These are phyloP conservation scores for Jaculus jaculus DNA, from an alignment of 2,113 vertebrate genomes.

Conservation along the genomic window DNA sequence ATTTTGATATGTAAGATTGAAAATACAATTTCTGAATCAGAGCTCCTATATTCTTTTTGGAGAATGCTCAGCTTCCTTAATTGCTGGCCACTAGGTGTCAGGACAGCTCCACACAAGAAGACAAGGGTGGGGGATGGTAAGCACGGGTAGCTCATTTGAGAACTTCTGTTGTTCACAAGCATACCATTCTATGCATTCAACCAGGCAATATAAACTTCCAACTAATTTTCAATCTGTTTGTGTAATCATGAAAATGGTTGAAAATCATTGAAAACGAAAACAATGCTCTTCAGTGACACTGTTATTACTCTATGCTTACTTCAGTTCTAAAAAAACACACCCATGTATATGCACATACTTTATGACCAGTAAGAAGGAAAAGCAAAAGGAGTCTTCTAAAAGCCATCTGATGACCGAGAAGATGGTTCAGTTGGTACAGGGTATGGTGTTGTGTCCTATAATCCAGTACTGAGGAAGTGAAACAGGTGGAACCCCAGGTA, in stretches of 20 bases:
- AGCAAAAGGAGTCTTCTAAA: conserved; percentile 1
- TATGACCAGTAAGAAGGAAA: background rate
- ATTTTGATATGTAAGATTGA: background rate
- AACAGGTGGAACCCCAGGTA: too few species aligned
- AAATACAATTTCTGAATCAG: background rate
- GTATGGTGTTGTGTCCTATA: too few species aligned
- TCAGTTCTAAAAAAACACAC: background rate
- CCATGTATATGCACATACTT: background rate
- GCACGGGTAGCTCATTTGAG: background rate
- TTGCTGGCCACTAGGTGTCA: conserved; percentile 72
- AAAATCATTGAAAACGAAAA: background rate
- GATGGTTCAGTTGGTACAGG: too few species aligned
- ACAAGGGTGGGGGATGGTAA: background rate
- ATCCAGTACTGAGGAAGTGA: too few species aligned
- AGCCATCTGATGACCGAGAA: background rate
- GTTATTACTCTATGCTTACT: background rate
- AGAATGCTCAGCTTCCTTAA: background rate
- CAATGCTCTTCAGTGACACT: background rate
- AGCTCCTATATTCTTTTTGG: background rate
- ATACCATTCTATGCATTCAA: background rate
- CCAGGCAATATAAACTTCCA: background rate
- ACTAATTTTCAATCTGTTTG: background rate
- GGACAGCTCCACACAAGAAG: conserved; percentile 1
- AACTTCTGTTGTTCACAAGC: background rate
- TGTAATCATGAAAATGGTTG: background rate